phyloP scores from a whole-genome alignment of 2,888 invertebrate genomes.

The Anthrax anthrax region DNA sequence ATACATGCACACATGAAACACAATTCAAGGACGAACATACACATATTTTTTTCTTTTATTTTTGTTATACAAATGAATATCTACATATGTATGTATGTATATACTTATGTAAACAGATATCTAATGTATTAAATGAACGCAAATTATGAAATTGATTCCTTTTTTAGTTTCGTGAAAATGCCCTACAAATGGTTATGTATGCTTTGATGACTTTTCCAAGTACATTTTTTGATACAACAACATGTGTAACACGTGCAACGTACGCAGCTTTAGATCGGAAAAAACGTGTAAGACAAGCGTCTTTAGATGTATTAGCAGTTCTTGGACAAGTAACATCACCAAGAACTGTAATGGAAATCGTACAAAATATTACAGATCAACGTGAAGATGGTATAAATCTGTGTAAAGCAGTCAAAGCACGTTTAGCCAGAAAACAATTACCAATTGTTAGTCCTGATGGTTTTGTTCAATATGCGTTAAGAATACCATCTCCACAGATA shows the following conservation, averaged over 20 bases:
- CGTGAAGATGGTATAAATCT: constrained; percentile 42
- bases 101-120: too few species aligned
- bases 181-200: constrained; percentile 60
- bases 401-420: constrained; percentile 53
- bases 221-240: constrained; percentile 49
- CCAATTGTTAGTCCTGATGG: constrained; percentile 59
- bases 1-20: too few species aligned
- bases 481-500: constrained; percentile 35
- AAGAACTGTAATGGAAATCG: constrained; percentile 47
- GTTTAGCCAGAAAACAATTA: constrained; percentile 57
- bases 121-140: too few species aligned
- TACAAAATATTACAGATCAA: constrained; percentile 41
- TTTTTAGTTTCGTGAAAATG: constrained; percentile 51
- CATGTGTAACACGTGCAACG: constrained; percentile 32
- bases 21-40: too few species aligned
- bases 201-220: constrained; percentile 65
- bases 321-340: constrained; percentile 56
- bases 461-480: constrained; percentile 58
- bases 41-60: too few species aligned
- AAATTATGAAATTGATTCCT: too few species aligned
- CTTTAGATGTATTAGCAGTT: constrained; percentile 63
- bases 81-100: too few species aligned
- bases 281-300: constrained; percentile 61
- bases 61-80: too few species aligned
- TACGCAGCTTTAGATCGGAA: constrained; percentile 42